Evolutionary conservation across 2,888 invertebrate genomes (phyloP), one percentile per base, ranked within the genome.

Genomic region (Nineta flava): DNA sequence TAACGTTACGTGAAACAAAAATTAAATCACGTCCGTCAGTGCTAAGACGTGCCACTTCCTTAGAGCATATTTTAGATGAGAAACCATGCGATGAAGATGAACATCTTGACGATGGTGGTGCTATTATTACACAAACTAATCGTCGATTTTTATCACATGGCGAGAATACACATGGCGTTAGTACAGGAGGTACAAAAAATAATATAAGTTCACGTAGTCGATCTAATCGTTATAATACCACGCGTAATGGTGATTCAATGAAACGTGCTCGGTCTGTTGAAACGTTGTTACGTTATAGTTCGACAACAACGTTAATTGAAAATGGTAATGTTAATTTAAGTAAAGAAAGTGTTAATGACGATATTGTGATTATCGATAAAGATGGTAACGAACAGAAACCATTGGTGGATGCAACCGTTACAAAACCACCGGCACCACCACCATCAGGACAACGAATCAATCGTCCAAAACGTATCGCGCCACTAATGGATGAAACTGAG

Each of bases 211-310:
- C n/a, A 13, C n/a, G n/a, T 12, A 38, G 38, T 38, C n/a, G 38
- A 38, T 15, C n/a, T 10, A 38, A 38, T 38, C 38, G 38, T 5
- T 38, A 38, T 38, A 38, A 38, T 38, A 4, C 38, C 1, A 38
- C n/a, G n/a, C 38, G 38, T 65, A 73, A 76, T 53, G 71, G 72
- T 59, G 77, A 79, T 57, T 75, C 78, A 47, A 79, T 88, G 62
- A 88, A 90, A 66, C 76, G 91, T 51, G 88, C 91, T 4, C 76
- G 88, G 40, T 88, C 90, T 49, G 90, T 91, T 46, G 91, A 91
- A 66, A 81, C 87, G 3, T 73, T 90, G 52, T 76, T 85, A 59
- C 76, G 83, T 55, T 77, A 79, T 56, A 79, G 79, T 57, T 58
- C 56, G 41, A 53, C 57, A 31, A 55, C 53, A 34, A n/a, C 44